Percentiles rank a stretch among this genome's conserved stretches.
Conservation (phyloP, 2,113 vertebrate species). For the Tragelaphus buxtoni region DNA sequence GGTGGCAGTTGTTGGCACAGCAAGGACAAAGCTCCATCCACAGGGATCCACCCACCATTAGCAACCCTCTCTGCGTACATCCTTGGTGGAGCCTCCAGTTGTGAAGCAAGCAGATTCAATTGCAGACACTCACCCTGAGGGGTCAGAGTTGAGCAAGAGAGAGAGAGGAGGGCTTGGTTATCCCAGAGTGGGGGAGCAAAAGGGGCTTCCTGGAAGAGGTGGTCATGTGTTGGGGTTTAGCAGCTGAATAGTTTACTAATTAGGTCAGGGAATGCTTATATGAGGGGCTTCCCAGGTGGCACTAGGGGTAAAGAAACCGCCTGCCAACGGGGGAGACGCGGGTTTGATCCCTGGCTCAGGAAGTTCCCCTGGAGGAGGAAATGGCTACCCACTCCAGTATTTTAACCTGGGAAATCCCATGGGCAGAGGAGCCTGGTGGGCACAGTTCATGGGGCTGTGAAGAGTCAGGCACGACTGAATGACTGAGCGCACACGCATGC, state of each 20-base stretch:
- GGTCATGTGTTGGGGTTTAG: not conserved
- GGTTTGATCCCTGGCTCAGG: not conserved
- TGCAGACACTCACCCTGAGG: not conserved
- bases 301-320: not conserved
- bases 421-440: not conserved
- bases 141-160: not conserved
- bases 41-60: not conserved
- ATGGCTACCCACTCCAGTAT: not conserved
- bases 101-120: not conserved
- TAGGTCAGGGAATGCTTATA: not conserved
- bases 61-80: not conserved
- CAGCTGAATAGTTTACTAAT: not conserved
- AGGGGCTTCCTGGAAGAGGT: not conserved
- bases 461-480: not conserved
- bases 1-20: not conserved
- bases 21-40: not conserved
- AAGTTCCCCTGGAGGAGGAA: not conserved
- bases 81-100: rapidly evolving
- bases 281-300: not conserved
- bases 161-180: too few relatives aligned
- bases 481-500: not conserved
- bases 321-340: rapidly evolving
- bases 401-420: not conserved
- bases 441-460: not conserved
- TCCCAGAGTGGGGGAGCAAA: too few relatives aligned